A percentile compares a stretch with the other conserved stretches of the same genome.
Conservation (phyloP, 2,113 vertebrate species). For the Rhabdomys dilectus region DNA sequence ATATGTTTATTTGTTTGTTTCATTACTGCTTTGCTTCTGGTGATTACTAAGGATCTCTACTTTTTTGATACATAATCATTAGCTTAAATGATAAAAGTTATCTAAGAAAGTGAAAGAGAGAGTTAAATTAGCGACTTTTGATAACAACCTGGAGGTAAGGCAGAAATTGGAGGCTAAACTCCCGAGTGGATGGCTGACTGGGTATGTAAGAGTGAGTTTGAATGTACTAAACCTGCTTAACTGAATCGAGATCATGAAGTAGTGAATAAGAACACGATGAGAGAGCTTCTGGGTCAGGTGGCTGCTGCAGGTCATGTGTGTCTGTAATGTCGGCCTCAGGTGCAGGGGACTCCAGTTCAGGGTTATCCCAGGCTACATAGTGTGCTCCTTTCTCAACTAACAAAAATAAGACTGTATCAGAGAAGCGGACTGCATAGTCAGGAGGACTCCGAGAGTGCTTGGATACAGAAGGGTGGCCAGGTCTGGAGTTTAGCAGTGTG, state of each 20-base stretch:
- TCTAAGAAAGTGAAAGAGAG: background rate
- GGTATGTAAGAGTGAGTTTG: background rate
- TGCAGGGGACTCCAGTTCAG: background rate
- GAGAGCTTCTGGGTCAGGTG: background rate
- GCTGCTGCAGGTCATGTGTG: background rate
- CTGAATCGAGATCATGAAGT: background rate
- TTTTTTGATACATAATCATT: background rate
- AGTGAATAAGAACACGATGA: background rate
- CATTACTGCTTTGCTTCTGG: background rate
- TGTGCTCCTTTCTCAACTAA: background rate
- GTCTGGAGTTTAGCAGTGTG: background rate
- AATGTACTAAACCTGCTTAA: background rate
- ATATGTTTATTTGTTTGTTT: slow-evolving; percentile 18
- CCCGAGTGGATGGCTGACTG: background rate
- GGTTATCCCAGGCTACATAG: background rate
- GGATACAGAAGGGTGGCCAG: background rate
- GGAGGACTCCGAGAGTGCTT: background rate
- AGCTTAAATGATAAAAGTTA: slow-evolving; percentile 33
- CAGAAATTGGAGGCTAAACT: background rate
- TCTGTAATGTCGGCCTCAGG: background rate
- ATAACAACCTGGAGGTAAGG: background rate
- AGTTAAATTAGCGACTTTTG: background rate
- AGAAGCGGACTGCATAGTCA: background rate
- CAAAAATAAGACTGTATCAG: background rate
- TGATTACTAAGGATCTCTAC: background rate